Base-by-base conservation (phyloP, 1,140 invertebrate genomes). In the Cepaea nemoralis region DNA sequence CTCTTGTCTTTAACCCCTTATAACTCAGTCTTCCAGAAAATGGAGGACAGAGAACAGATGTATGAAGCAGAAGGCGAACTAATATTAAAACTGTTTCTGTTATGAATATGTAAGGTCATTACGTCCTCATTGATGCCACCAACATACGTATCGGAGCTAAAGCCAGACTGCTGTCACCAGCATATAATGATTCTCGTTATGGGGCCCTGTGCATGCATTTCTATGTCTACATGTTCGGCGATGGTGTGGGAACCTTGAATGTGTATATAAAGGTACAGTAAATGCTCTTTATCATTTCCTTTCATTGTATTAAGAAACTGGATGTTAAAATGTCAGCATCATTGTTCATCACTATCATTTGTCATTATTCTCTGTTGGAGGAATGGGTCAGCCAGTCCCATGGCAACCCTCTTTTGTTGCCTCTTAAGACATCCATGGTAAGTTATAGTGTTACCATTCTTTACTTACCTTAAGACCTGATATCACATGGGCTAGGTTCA, bases 161-260 rank as follows among this genome's bases (percentile, higher is more conserved):
- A 67, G 87, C 88, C 19, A 39, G 82, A 39, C 75, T 87, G 33
- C 83, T 90, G 10, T 86, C 86, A 37, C 88, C 89, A 8, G n/a
- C 74, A 16, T 84, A 83, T 39, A 83, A 81, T 33, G 76, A 79
- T 33, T 82, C 33, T 12, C 16, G 12, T 6, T 48, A 16, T 42
- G 63, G 63, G 5, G 78, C 77, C 31, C 93, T 93, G 19, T 90
- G 89, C 81, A 45, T 90, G 40, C 66, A 85, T 37, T 90, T 90
- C 69, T 91, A 87, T 35, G 69, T 70, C 66, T 48, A 45, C 42
- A 80, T 80, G 77, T 80, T 70, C 50, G 77, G 77, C 19, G 27
- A 69, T 48, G 63, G 67, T 6, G 67, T 71, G n/a, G 77, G 77
- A 27, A 70, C 77, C 0, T 31, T 80, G 63, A 80, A 80, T 50